phyloP scores from a whole-genome alignment of 2,888 invertebrate genomes.

The Amphipoea lucens region DNA sequence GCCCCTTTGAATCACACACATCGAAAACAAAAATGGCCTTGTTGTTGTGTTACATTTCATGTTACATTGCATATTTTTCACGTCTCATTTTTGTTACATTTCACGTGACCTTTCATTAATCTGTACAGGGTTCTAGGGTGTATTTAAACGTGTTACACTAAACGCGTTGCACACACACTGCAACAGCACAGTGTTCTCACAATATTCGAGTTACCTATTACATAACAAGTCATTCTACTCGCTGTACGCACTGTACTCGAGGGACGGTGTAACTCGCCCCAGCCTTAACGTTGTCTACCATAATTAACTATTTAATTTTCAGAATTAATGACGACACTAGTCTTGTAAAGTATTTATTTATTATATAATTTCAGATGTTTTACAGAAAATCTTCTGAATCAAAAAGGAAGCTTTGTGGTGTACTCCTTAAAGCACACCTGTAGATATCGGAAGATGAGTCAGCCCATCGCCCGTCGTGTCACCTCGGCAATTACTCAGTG shows the following conservation, averaged over 20 bases:
- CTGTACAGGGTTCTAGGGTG: neutral
- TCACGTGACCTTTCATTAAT: neutral
- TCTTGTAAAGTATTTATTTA: neutral
- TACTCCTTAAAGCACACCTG: constrained; percentile 58
- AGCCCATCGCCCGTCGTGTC: constrained; percentile 43
- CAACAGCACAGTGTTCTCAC: neutral
- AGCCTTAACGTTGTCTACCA: neutral
- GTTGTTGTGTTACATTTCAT: neutral
- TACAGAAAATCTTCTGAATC: neutral
- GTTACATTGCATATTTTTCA: neutral
- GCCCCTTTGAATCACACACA: too few species aligned
- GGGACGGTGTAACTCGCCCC: neutral
- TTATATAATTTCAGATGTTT: neutral
- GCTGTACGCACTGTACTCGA: neutral
- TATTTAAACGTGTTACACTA: neutral
- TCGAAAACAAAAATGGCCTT: neutral
- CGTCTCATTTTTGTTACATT: neutral
- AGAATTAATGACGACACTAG: neutral
- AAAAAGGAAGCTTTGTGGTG: neutral
- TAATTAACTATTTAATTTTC: neutral
- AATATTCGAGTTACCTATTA: neutral
- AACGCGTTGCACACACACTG: neutral
- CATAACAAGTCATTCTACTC: neutral
- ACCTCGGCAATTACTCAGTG: constrained; percentile 81
- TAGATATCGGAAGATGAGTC: constrained; percentile 55